Conservation (phyloP, 2,113 vertebrate species). For the Tachuris rubrigastra region DNA sequence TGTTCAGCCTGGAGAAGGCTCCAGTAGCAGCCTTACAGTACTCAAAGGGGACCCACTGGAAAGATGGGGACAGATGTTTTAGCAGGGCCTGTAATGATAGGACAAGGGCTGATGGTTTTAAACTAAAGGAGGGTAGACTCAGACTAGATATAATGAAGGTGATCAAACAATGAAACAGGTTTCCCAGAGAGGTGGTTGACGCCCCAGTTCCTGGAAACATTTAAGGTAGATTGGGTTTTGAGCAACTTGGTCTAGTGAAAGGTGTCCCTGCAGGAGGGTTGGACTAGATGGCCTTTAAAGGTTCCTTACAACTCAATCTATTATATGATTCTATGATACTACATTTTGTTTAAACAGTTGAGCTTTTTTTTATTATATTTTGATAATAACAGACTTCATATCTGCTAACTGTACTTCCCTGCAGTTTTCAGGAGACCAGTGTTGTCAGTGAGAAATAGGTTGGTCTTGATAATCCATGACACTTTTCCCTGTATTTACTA, state of each 20-base stretch:
- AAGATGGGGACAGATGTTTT: not conserved
- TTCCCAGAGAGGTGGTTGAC: not conserved
- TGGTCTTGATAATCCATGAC: not conserved
- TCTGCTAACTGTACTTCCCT: not conserved
- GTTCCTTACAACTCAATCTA: not conserved
- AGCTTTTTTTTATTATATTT: not conserved
- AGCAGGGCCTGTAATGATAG: not conserved
- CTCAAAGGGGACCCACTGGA: not conserved
- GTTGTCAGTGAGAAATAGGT: not conserved
- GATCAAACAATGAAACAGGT: not conserved
- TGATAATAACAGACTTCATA: not conserved
- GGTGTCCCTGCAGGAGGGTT: not conserved
- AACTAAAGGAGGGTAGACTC: not conserved
- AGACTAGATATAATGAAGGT: not conserved
- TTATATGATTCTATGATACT: not conserved
- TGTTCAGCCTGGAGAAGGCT: not conserved
- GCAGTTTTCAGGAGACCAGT: not conserved
- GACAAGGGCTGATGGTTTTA: not conserved
- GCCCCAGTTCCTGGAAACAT: not conserved
- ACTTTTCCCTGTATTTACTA: not conserved
- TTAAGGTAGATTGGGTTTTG: not conserved
- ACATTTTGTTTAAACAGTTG: not conserved
- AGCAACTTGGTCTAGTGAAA: not conserved
- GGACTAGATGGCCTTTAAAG: not conserved
- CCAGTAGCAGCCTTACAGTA: rapidly evolving